phyloP scores from a whole-genome alignment of 2,113 vertebrate genomes.

The Campylomormyrus tamandua region DNA sequence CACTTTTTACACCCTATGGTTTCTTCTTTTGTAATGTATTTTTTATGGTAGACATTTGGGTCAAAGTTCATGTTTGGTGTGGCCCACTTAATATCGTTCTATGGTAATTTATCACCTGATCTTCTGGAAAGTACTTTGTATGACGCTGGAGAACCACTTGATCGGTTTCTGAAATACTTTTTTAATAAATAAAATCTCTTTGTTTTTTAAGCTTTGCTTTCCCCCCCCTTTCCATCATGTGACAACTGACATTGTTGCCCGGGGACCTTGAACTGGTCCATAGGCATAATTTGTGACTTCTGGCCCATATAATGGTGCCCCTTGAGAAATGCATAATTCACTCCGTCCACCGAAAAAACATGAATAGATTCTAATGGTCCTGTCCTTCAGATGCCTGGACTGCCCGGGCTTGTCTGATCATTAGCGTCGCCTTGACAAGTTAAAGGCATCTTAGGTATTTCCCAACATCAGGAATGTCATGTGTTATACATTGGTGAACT shows the following conservation, averaged over 20 bases:
- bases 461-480: not conserved
- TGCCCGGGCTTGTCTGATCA: not conserved
- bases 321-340: not conserved
- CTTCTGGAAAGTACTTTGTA: conserved; percentile 2
- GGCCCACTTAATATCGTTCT: not conserved
- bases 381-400: not conserved
- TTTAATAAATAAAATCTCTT: conserved; percentile 25
- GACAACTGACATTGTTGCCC: not conserved
- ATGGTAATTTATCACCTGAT: not conserved
- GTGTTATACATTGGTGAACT: not conserved
- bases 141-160: not conserved
- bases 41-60: conserved; percentile 1
- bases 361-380: not conserved
- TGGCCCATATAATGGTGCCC: not conserved
- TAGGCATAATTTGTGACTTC: not conserved
- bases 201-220: conserved; percentile 13
- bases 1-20: not conserved
- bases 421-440: not conserved
- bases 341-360: not conserved
- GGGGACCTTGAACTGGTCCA: not conserved
- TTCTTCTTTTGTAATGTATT: not conserved
- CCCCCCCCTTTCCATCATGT: not conserved
- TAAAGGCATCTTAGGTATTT: not conserved
- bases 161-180: conserved; percentile 19
- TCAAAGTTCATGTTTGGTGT: conserved; percentile 10